Base-by-base conservation (phyloP, 92 coral and sea anemone genomes). In the Actinernus sp. region DNA sequence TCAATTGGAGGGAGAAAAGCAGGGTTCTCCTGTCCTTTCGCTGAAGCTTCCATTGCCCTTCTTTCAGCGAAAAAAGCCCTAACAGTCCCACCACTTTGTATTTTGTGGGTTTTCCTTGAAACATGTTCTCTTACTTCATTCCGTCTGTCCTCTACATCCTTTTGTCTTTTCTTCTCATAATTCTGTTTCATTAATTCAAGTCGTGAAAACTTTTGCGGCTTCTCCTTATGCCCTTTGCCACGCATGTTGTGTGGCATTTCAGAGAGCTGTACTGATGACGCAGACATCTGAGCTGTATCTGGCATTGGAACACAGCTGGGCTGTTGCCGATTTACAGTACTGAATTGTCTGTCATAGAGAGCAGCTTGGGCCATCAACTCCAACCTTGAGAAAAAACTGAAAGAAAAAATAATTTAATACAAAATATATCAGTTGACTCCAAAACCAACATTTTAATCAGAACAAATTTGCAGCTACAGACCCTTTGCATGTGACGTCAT, bases 31-130 rank as follows among this genome's bases (percentile, higher is more conserved):
- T 65, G 66, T 14, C 78, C 83, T 22, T 63, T 66, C 20, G 65
- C 58, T 31, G 89, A 50, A 19, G 95, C 97, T 50, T 87, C 86
- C 85, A 91, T 61, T 53, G 97, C 97, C 56, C 96, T 72, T 34
- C 99, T 79, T 57, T 91, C 97, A 19, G 91, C 81, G 80, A 95
- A 95, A 61, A 95, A 95, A 26, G 90, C 97, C 49, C 99, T 68
- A 0, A 95, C 99, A 18, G 89, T 88, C 34, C 97, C 99, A 34
- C 97, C 76, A 59, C 82, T 64, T 22, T 81, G 57, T 39, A 52
- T 41, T 26, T 78, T 75, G 9, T 66, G 63, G 1, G 70, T 20
- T 4, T 60, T 55, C 18, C 69, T 53, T 13, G 61, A 32, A 48
- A 43, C 73, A 53, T 63, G 74, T 28, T 63, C 64, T 26, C 67